Evolutionary conservation across 1,140 invertebrate species (phyloP).

Genomic region (Brachionus calyciflorus): DNA sequence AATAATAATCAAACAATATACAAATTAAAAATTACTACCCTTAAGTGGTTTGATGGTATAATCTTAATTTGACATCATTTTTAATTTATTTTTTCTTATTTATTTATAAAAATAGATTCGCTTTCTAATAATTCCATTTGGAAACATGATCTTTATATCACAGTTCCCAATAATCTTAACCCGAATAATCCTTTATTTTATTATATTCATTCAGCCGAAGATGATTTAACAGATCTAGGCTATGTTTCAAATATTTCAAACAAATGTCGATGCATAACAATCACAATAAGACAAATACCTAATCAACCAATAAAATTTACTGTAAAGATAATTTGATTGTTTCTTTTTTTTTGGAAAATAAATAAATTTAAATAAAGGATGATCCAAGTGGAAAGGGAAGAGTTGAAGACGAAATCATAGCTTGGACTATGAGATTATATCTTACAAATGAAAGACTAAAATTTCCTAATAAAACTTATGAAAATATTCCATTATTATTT

Average conservation of each 20-base stretch:
- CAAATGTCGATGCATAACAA: not conserved
- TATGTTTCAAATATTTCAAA: not conserved
- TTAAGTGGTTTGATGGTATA: not conserved
- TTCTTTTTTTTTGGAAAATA: not conserved
- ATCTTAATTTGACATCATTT: not conserved
- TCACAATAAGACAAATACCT: not conserved
- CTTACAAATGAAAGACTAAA: not conserved
- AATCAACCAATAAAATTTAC: conserved; percentile 3
- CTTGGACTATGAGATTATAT: not conserved
- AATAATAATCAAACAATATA: not conserved
- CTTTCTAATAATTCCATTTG: not conserved
- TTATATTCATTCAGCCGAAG: not conserved
- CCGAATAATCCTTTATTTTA: not conserved
- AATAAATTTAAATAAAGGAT: not conserved
- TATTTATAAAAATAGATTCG: too few relatives aligned
- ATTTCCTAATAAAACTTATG: not conserved
- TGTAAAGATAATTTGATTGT: too few relatives aligned
- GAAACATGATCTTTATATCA: not conserved
- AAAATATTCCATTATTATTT: not conserved
- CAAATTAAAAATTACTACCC: not conserved
- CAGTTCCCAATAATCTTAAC: not conserved
- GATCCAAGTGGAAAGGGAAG: not conserved
- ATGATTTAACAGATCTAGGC: not conserved
- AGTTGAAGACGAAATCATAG: not conserved
- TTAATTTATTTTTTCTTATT: not conserved